phyloP scores from a whole-genome alignment of 2,888 invertebrate species.

The Chymomyza procnemis region DNA sequence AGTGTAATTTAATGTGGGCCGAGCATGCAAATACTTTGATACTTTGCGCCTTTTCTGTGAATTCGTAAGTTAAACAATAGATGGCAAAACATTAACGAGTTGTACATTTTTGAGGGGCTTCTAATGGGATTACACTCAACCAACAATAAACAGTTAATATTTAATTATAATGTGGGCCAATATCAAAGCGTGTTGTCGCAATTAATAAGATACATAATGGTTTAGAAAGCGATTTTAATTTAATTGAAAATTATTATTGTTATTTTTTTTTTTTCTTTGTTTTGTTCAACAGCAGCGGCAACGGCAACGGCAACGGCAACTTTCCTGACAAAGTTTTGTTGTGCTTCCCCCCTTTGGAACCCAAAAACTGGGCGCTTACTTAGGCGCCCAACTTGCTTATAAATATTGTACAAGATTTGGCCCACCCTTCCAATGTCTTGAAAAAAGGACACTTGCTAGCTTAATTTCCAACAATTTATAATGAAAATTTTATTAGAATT shows the following conservation, averaged over 20 bases:
- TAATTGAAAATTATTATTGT: background rate
- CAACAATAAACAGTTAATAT: background rate
- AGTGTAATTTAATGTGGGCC: background rate
- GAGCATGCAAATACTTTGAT: background rate
- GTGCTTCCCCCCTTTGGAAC: too few relatives aligned
- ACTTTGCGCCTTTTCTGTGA: background rate
- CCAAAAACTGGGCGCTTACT: too few relatives aligned
- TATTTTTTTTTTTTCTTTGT: background rate
- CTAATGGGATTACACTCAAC: background rate
- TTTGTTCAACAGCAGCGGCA: background rate
- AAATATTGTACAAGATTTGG: too few relatives aligned
- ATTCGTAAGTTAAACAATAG: background rate
- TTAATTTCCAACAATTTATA: too few relatives aligned
- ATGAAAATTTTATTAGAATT: too few relatives aligned
- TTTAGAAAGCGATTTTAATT: background rate
- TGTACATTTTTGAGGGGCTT: background rate
- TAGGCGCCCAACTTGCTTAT: too few relatives aligned
- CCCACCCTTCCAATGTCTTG: too few relatives aligned
- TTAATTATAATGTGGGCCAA: background rate
- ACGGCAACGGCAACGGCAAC: background rate
- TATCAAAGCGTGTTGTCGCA: background rate
- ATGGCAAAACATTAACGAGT: background rate
- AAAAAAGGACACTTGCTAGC: too few relatives aligned
- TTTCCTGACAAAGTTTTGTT: too few relatives aligned
- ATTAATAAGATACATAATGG: background rate